A percentile compares a stretch with the other conserved stretches of the same genome.
Evolutionary conservation across 2,888 invertebrate species (phyloP).

Genomic region (Calameuta idolon): DNA sequence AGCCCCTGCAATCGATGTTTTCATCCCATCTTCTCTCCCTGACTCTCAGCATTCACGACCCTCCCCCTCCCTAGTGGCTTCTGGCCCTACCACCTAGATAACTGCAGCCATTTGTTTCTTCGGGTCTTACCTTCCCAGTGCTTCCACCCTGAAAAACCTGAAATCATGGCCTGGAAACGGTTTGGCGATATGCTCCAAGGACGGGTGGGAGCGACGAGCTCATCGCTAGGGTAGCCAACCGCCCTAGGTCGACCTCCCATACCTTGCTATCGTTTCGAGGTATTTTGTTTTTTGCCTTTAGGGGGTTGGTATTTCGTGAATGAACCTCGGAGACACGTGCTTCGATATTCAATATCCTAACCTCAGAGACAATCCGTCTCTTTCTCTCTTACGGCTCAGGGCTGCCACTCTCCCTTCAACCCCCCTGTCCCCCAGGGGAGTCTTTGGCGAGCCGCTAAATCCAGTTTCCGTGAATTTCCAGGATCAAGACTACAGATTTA

Average conservation of each 20-base stretch:
- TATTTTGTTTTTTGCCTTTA: too few relatives aligned
- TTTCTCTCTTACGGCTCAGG: too few relatives aligned
- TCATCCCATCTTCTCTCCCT: slow-evolving; percentile 47
- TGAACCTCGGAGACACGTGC: slow-evolving; percentile 41
- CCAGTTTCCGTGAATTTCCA: slow-evolving; percentile 38
- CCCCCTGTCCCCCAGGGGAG: slow-evolving; percentile 26
- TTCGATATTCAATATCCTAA: slow-evolving; percentile 46
- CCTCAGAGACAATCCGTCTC: slow-evolving; percentile 5
- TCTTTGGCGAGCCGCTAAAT: slow-evolving; percentile 32
- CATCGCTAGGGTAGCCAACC: too few relatives aligned
- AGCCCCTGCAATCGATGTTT: slow-evolving; percentile 60
- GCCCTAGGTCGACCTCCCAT: too few relatives aligned
- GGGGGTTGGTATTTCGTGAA: slow-evolving; percentile 14
- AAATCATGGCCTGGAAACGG: too few relatives aligned
- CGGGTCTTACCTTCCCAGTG: slow-evolving; percentile 10
- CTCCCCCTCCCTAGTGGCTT: slow-evolving; percentile 6
- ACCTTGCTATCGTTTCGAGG: too few relatives aligned
- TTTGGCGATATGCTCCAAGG: too few relatives aligned
- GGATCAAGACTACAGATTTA: background rate
- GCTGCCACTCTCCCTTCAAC: slow-evolving; percentile 14
- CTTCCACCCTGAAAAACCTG: too few relatives aligned
- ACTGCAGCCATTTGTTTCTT: slow-evolving; percentile 51
- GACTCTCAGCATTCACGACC: background rate
- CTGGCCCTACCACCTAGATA: slow-evolving; percentile 32
- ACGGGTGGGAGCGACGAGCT: too few relatives aligned